These are phyloP conservation scores for Aphelenchoides besseyi DNA, from an alignment of 1,140 invertebrate species.

Conservation along the genomic window DNA sequence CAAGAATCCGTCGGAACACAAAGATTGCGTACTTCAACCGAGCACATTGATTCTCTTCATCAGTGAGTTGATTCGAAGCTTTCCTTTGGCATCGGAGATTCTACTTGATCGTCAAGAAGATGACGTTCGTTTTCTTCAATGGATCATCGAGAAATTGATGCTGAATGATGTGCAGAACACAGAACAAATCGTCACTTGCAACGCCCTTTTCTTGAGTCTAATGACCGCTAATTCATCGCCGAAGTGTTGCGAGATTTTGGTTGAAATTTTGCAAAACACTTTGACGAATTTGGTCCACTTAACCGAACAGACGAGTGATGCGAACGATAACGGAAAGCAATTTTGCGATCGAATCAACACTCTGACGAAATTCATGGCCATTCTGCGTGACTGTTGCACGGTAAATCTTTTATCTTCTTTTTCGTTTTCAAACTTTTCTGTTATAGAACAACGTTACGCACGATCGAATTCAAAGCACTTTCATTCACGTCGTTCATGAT, in stretches of 20 bases:
- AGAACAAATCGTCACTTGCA: not conserved
- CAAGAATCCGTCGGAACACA: not conserved
- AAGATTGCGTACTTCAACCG: not conserved
- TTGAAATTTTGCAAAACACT: not conserved
- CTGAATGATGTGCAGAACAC: not conserved
- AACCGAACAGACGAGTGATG: not conserved
- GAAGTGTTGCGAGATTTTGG: slow-evolving; percentile 1
- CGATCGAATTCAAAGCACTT: not conserved
- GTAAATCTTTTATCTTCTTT: not conserved
- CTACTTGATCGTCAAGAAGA: not conserved
- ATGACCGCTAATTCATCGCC: not conserved
- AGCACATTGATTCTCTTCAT: not conserved
- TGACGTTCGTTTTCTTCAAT: not conserved
- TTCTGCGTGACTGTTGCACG: not conserved
- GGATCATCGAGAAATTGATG: slow-evolving; percentile 9
- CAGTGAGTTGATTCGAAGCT: slow-evolving; percentile 7
- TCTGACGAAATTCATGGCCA: slow-evolving; percentile 1
- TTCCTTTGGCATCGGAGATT: not conserved
- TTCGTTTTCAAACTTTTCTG: not conserved
- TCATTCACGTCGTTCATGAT: slow-evolving; percentile 1
- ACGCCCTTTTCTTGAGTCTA: not conserved
- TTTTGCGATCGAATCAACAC: slow-evolving; percentile 8
- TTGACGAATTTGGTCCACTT: not conserved
- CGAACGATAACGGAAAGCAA: slow-evolving; percentile 3
- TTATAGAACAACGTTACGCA: not conserved